phyloP scores from a whole-genome alignment of 2,113 vertebrate species.

The Phrynocephalus versicolor region DNA sequence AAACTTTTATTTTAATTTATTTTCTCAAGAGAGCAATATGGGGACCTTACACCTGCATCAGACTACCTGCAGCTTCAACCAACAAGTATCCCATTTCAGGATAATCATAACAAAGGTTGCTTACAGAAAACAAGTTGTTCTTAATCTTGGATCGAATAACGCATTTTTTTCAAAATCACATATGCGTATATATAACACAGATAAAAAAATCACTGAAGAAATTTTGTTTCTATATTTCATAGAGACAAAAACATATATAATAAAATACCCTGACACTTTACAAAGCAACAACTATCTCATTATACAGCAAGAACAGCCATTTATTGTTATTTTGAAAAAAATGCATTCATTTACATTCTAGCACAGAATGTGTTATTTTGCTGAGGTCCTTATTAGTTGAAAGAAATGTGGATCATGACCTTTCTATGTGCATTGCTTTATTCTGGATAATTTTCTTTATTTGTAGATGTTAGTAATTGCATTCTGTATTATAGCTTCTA shows the following conservation, averaged over 20 bases:
- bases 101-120: not conserved
- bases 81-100: not conserved
- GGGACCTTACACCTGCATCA: not conserved
- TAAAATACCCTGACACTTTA: slow-evolving; percentile 13
- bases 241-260: not conserved
- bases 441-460: slow-evolving; percentile 13
- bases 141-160: not conserved
- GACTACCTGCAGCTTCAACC: not conserved
- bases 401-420: not conserved
- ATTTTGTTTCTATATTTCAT: slow-evolving; percentile 3
- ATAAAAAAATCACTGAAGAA: slow-evolving; percentile 16
- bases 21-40: no score
- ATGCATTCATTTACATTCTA: slow-evolving; percentile 1
- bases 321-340: slow-evolving; percentile 4
- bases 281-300: slow-evolving; percentile 16
- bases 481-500: slow-evolving; percentile 3
- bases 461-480: slow-evolving; percentile 12
- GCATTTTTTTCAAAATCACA: not conserved
- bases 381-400: slow-evolving; percentile 9
- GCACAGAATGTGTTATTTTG: not conserved
- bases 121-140: not conserved
- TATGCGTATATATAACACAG: not conserved
- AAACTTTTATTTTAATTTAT: no score
- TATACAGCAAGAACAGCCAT: not conserved
- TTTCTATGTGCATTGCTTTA: slow-evolving; percentile 17